Percentiles rank a stretch among this genome's conserved stretches.
Conservation (phyloP, 2,888 invertebrate genomes). For the Drosophila villosipedis region DNA sequence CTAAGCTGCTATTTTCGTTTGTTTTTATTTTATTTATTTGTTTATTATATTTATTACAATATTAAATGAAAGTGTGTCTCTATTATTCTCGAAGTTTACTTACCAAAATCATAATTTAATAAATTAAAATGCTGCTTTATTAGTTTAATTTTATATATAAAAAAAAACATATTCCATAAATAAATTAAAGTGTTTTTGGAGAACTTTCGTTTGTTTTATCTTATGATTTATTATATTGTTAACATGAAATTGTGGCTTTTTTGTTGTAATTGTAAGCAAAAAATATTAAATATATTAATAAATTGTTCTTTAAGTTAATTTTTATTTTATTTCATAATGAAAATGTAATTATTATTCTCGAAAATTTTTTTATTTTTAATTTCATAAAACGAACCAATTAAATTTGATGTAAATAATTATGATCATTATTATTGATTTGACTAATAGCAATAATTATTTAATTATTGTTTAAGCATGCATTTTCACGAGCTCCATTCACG, state of each 20-base stretch:
- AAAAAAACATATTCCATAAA: too few relatives aligned
- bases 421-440: background rate
- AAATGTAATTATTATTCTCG: background rate
- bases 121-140: too few relatives aligned
- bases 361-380: background rate
- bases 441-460: background rate
- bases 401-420: background rate
- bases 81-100: background rate
- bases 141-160: too few relatives aligned
- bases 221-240: background rate
- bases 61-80: background rate
- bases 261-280: background rate
- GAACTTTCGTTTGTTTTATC: too few relatives aligned
- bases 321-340: background rate
- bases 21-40: background rate
- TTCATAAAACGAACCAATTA: background rate
- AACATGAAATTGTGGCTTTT: background rate
- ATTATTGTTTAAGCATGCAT: background rate
- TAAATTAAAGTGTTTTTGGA: too few relatives aligned
- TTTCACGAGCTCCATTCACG: background rate
- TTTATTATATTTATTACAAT: background rate
- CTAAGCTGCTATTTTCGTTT: background rate
- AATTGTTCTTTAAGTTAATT: background rate
- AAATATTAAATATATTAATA: background rate
- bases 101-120: background rate